Percentiles rank a stretch among this genome's conserved stretches.
Evolutionary conservation across 2,113 vertebrate species (phyloP).

Genomic region (Pygathrix nemaeus): DNA sequence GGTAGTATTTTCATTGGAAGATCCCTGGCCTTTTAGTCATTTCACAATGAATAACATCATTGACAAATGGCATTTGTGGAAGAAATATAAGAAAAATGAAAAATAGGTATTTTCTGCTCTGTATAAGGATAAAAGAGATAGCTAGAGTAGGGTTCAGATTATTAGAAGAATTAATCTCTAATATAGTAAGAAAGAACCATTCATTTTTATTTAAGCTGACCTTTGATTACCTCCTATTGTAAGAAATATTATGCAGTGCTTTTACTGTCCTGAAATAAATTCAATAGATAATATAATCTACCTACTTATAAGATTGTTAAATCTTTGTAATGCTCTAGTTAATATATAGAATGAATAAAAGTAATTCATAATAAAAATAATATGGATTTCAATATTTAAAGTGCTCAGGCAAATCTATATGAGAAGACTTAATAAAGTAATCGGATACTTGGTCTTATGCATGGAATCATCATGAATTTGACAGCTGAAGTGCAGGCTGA

Average conservation of each 20-base stretch:
- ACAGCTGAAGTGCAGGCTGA: neutral
- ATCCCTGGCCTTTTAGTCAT: conserved; percentile 11
- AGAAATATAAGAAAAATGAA: conserved; percentile 50
- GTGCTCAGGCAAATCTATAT: neutral
- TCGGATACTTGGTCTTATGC: neutral
- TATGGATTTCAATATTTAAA: conserved; percentile 39
- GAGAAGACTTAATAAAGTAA: neutral
- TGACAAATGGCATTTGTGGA: conserved; percentile 2
- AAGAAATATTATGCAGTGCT: neutral
- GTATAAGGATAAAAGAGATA: conserved; percentile 1
- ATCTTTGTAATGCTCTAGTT: neutral
- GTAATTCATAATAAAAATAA: conserved; percentile 52
- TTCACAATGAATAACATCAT: neutral
- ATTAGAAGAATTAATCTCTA: conserved; percentile 8
- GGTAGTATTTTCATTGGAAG: conserved; percentile 48
- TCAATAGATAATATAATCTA: conserved; percentile 23
- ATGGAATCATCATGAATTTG: neutral
- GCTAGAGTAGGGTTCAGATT: neutral
- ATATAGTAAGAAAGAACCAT: conserved; percentile 13
- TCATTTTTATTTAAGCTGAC: conserved; percentile 47
- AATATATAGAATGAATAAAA: conserved; percentile 5
- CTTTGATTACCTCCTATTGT: neutral
- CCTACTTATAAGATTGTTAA: conserved; percentile 11
- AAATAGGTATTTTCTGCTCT: neutral
- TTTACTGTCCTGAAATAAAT: conserved; percentile 55